Conservation (phyloP, 2,113 vertebrate species). For the Calidris pugnax region DNA sequence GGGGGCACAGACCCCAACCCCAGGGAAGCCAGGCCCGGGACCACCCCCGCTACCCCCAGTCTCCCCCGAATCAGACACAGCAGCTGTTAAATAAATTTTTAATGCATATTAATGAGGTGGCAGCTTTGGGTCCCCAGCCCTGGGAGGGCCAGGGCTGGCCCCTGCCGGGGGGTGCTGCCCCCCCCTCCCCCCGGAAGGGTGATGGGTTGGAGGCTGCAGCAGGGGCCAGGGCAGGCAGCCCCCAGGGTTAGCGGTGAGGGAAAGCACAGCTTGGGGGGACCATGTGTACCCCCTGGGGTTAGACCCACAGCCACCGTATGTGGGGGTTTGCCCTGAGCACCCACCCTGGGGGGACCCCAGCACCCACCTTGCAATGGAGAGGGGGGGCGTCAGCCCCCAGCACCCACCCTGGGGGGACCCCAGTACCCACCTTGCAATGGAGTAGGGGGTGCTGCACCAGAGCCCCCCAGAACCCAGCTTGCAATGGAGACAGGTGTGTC, state of each 20-base stretch:
- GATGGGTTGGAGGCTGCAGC: no score
- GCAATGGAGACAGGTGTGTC: not conserved
- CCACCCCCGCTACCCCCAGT: not conserved
- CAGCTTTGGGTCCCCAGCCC: not conserved
- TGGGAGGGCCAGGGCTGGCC: not conserved
- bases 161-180: not conserved
- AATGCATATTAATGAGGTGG: not conserved
- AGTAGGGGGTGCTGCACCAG: no score
- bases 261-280: not conserved
- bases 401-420: not conserved
- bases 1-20: not conserved
- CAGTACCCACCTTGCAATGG: not conserved
- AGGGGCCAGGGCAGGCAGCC: not conserved
- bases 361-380: not conserved
- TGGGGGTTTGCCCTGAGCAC: not conserved
- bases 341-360: not conserved
- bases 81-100: slow-evolving; percentile 17
- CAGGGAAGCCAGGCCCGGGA: no score
- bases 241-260: not conserved
- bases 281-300: not conserved
- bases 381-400: not conserved
- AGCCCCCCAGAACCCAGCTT: not conserved
- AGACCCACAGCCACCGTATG: not conserved
- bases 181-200: no score
- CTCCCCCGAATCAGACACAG: not conserved